Percentiles rank a stretch among this genome's conserved stretches.
Evolutionary conservation across 2,888 invertebrate species (phyloP).

Genomic region (Lamellibrachia columna): DNA sequence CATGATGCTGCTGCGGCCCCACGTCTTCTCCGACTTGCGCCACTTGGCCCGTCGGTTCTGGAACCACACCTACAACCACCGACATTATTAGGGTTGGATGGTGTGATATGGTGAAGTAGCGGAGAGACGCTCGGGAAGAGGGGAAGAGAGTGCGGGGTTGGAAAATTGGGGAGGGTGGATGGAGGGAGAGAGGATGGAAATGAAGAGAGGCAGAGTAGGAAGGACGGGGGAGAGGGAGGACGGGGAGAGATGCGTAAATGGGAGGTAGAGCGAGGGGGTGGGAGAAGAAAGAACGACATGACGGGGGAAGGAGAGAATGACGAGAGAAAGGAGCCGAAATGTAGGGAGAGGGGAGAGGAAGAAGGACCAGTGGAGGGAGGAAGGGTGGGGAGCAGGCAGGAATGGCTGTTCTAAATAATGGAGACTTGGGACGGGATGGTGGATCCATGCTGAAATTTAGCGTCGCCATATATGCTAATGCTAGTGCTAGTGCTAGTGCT

Average conservation of each 20-base stretch:
- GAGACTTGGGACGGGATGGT: neutral
- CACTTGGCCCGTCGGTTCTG: constrained; percentile 98
- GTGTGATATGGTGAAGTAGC: constrained; percentile 25
- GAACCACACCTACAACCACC: constrained; percentile 89
- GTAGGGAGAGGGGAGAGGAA: neutral
- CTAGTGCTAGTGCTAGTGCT: too few species aligned
- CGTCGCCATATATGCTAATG: too few species aligned
- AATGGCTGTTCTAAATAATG: neutral
- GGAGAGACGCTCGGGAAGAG: neutral
- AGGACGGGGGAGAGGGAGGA: neutral
- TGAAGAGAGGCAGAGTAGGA: neutral
- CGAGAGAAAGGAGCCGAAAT: neutral
- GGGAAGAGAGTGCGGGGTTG: too few species aligned
- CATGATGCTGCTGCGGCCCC: constrained; percentile 99
- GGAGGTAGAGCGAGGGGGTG: neutral
- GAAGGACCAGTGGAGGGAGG: neutral
- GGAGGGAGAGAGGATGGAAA: too few species aligned
- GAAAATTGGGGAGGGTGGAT: too few species aligned
- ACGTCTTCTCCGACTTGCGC: constrained; percentile 99
- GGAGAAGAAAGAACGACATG: neutral
- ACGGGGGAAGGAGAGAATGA: neutral
- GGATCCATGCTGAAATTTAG: neutral
- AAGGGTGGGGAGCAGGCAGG: neutral
- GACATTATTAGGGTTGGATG: neutral
- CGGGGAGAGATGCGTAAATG: neutral